A percentile compares a stretch with the other conserved stretches of the same genome.
Conservation (phyloP, 2,113 vertebrate species). For the Arizona elegans region DNA sequence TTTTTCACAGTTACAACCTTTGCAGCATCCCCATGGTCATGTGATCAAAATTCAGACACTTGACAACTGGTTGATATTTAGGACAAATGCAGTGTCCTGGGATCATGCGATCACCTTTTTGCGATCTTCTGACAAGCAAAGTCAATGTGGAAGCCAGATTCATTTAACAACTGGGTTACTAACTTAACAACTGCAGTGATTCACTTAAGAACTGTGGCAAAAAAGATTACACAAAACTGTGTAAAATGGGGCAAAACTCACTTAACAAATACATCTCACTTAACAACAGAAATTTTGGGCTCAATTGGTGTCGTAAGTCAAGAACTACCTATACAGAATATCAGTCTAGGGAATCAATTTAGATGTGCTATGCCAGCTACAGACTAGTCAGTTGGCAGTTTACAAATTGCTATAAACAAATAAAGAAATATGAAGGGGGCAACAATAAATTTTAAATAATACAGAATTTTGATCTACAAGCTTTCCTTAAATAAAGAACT, state of each 20-base stretch:
- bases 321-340: background rate
- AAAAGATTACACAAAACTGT: no score
- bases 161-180: background rate
- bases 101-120: background rate
- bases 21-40: background rate
- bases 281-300: background rate
- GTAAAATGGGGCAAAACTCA: background rate
- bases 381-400: background rate
- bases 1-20: background rate
- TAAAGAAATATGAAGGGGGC: background rate
- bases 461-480: conserved; percentile 22
- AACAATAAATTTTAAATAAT: conserved; percentile 21
- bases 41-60: background rate
- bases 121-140: background rate
- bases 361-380: background rate
- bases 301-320: background rate
- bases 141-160: background rate
- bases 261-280: background rate
- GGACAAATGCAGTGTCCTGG: background rate
- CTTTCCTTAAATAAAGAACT: conserved; percentile 32
- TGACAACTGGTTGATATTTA: background rate
- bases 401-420: background rate
- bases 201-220: background rate
- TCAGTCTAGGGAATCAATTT: background rate
- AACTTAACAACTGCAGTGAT: background rate